Evolutionary conservation across 2,888 invertebrate species (phyloP).

Genomic region (Euproctis similis): DNA sequence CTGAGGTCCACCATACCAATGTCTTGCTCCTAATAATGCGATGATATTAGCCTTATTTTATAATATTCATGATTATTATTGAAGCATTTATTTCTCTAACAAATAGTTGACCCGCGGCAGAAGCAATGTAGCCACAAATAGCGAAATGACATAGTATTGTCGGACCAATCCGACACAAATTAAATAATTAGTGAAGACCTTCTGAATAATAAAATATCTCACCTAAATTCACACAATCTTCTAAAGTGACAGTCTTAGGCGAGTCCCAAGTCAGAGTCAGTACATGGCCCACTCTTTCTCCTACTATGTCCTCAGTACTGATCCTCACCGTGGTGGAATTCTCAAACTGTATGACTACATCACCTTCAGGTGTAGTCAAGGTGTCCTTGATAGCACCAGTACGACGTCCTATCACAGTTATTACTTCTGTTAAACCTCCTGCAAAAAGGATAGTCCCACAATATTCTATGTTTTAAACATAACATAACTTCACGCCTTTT

Average conservation of each 20-base stretch:
- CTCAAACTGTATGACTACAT: conserved; percentile 48
- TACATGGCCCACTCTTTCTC: conserved; percentile 35
- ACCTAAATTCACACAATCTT: conserved; percentile 59
- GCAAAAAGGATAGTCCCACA: too few relatives aligned
- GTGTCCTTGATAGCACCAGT: conserved; percentile 45
- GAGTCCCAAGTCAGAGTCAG: conserved; percentile 51
- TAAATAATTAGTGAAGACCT: too few relatives aligned
- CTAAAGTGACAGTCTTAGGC: conserved; percentile 37
- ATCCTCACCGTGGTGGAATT: conserved; percentile 50
- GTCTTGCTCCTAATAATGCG: conserved; percentile 39
- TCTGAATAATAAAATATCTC: conserved; percentile 18
- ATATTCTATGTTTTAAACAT: too few relatives aligned
- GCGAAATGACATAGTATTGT: too few relatives aligned
- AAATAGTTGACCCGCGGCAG: too few relatives aligned
- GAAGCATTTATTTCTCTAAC: too few relatives aligned
- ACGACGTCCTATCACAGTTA: conserved; percentile 50
- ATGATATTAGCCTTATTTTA: too few relatives aligned
- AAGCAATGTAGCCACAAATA: too few relatives aligned
- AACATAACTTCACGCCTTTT: too few relatives aligned
- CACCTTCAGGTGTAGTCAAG: conserved; percentile 33
- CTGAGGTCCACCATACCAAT: conserved; percentile 81
- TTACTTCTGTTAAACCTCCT: conserved; percentile 44
- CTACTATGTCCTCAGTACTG: conserved; percentile 36
- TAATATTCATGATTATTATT: too few relatives aligned
- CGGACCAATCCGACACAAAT: too few relatives aligned